A percentile compares a stretch with the other conserved stretches of the same genome.
Evolutionary conservation across 1,140 invertebrate species (phyloP).

Genomic region (Saccostrea echinata): DNA sequence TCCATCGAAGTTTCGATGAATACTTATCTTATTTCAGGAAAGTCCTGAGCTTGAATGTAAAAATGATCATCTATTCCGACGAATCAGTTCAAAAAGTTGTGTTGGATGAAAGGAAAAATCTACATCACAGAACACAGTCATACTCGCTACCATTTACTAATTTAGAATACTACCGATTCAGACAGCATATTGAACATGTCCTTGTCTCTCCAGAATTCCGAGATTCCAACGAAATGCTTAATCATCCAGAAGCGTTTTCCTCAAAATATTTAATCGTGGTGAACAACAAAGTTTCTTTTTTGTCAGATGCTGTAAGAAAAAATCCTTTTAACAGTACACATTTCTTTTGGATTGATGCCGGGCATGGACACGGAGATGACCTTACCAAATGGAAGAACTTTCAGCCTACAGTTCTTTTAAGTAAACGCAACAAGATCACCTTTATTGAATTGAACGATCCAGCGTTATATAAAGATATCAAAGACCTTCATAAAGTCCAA

Average conservation of each 20-base stretch:
- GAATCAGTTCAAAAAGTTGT: conserved; percentile 10
- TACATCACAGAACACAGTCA: background rate
- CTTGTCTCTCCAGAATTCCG: conserved; percentile 54
- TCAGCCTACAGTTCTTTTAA: background rate
- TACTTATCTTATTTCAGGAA: conserved; percentile 16
- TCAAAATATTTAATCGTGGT: conserved; percentile 60
- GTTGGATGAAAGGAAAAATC: background rate
- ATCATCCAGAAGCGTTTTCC: conserved; percentile 62
- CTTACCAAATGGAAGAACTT: background rate
- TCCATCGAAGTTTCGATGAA: conserved; percentile 34
- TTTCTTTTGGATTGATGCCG: conserved; percentile 67
- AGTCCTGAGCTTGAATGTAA: conserved; percentile 13
- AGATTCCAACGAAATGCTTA: conserved; percentile 53
- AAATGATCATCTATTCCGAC: conserved; percentile 32
- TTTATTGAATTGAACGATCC: conserved; percentile 46
- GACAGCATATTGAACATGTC: conserved; percentile 48
- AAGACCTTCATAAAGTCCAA: conserved; percentile 37
- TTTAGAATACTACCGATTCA: conserved; percentile 47
- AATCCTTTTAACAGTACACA: conserved; percentile 59
- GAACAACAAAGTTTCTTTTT: conserved; percentile 63
- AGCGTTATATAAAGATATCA: background rate
- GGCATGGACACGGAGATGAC: conserved; percentile 56
- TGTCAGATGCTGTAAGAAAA: conserved; percentile 40
- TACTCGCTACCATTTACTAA: conserved; percentile 4
- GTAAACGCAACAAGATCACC: conserved; percentile 19